phyloP scores from a whole-genome alignment of 2,113 vertebrate genomes.

The Alexandromys fortis region DNA sequence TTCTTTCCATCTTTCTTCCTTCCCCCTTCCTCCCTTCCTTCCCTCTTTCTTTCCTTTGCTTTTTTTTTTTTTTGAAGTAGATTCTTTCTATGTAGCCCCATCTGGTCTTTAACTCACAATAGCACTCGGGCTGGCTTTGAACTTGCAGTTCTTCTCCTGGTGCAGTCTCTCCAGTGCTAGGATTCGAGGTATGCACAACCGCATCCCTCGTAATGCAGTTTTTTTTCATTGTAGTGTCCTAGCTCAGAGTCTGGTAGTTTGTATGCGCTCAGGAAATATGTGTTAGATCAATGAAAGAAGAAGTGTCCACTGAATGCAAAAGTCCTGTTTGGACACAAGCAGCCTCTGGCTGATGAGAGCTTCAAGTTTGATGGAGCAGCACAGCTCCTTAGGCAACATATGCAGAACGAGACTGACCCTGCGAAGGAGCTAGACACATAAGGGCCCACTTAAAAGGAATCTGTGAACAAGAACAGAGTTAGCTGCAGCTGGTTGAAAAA shows the following conservation, averaged over 20 bases:
- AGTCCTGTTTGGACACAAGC: not conserved
- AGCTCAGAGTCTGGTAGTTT: not conserved
- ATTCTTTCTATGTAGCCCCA: not conserved
- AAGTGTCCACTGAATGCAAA: not conserved
- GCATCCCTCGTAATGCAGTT: not conserved
- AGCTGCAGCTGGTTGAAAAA: slow-evolving; percentile 20
- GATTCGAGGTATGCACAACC: not conserved
- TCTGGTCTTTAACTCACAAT: not conserved
- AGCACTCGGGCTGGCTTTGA: not conserved
- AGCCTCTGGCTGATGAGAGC: not conserved
- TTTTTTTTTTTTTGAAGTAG: not conserved
- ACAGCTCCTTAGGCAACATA: not conserved
- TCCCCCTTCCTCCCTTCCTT: too few species aligned
- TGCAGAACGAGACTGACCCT: slow-evolving; percentile 8
- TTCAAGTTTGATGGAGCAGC: not conserved
- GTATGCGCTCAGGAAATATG: not conserved
- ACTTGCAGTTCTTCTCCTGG: not conserved
- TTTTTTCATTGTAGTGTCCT: not conserved
- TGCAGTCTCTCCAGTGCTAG: not conserved
- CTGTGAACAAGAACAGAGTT: slow-evolving; percentile 37
- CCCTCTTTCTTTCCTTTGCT: too few species aligned
- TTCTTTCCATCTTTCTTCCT: too few species aligned
- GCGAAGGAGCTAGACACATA: slow-evolving; percentile 1
- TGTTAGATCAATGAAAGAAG: not conserved
- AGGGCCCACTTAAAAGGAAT: slow-evolving; percentile 46